Percentiles rank a stretch among this genome's conserved stretches.
Conservation (phyloP, 2,113 vertebrate species). For the Pionites leucogaster region DNA sequence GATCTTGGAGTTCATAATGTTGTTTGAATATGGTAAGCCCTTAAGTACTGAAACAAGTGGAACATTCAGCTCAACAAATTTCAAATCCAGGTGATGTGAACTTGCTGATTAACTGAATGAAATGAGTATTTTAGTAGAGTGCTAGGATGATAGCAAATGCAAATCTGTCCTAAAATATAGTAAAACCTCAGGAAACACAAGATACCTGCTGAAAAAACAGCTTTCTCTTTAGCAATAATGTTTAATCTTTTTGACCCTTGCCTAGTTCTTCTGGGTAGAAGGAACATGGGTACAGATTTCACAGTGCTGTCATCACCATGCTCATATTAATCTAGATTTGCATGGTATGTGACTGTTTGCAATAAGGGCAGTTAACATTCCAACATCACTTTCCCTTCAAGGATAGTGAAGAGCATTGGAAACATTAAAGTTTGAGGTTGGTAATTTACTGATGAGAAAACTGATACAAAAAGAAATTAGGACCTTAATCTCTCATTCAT, state of each 20-base stretch:
- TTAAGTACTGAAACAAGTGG: background rate
- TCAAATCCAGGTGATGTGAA: background rate
- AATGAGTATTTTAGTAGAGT: background rate
- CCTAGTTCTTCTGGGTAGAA: background rate
- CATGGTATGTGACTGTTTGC: background rate
- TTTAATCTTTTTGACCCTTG: background rate
- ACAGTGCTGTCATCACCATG: background rate
- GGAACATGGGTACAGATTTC: background rate
- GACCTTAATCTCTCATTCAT: background rate
- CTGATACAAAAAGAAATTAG: conserved; percentile 43
- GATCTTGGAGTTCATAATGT: background rate
- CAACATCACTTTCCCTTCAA: conserved; percentile 18
- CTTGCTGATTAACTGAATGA: background rate
- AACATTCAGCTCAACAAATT: background rate
- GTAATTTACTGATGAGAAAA: conserved; percentile 48
- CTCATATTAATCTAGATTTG: conserved; percentile 39
- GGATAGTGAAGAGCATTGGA: conserved; percentile 14
- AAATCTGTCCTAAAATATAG: background rate
- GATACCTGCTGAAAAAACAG: background rate
- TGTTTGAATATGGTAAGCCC: background rate
- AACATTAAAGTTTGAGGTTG: conserved; percentile 41
- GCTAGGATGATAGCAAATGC: background rate
- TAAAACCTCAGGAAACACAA: conserved; percentile 6
- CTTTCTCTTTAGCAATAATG: background rate
- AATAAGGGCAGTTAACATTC: background rate